Evolutionary conservation across 2,113 vertebrate species (phyloP), one percentile per base, ranked within the genome.

Genomic region (Seriola dumerili): DNA sequence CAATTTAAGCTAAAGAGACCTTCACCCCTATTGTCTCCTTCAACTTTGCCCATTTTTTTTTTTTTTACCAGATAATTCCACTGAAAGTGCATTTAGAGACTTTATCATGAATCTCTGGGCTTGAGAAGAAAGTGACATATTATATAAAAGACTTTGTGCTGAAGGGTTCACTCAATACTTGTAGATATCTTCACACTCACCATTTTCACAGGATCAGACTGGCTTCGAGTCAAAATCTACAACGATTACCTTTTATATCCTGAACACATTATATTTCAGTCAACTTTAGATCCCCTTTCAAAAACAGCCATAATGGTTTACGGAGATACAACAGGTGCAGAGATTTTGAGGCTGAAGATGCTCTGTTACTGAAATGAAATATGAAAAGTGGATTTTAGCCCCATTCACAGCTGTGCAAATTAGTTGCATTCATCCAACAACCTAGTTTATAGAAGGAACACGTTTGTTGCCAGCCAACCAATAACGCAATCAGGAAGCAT

Each of bases 1-100:
- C 66, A 86, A 81, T 92, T 90, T 42, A 80, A 59, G 44, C 17
- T 65, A 69, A 61, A 83, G 66, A 71, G 78, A 88, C 86, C 85
- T 90, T 93, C 52, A 85, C 19, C 65, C 34, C 25, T 78, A 40
- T 42, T 78, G 48, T 76, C 16, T 71, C 19, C 42, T 82, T 86
- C 5, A 4, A 91, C 83, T 87, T 88, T 88, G 50, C 29, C 64
- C 50, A 13, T 5, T 2, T 12, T 64, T 46, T 23, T 38, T 12
- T 32, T 57, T 73, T 77, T 58, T 21, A 46, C 5, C 6, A 32
- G 42, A 72, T 73, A 40, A 68, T 59, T 88, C 12, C n/a, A 79
- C 12, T 29, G 40, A 76, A 64, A 72, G 16, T 10, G 2, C 3
- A 16, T 80, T 76, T 7, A 71, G 46, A 67, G 52, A 64, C 40